Base-by-base conservation (phyloP, 2,113 vertebrate genomes). In the Pungitius pungitius region DNA sequence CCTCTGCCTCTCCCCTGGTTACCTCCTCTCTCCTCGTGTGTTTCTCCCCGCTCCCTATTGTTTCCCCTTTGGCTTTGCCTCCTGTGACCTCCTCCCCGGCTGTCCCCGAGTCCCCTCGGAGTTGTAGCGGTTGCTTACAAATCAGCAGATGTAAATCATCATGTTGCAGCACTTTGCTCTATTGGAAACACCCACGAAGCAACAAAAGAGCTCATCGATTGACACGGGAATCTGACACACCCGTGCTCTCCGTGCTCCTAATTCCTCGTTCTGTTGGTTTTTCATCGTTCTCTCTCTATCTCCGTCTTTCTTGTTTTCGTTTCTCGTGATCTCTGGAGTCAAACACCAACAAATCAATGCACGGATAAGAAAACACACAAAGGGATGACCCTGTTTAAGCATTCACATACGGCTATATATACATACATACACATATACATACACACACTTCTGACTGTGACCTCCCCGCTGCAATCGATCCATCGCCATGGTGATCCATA, bases 181-280 rank as follows among this genome's bases (percentile, higher is more conserved):
- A 82, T 84, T 83, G 78, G 71, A 69, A 79, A 82, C 77, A 82
- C 73, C 59, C 72, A 70, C 74, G 75, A 62, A 73, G 83, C 49
- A 80, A 86, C 86, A 88, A 87, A 87, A 86, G 78, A 82, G 78
- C 69, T 70, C 80, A 91, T 90, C 24, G 80, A 91, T 91, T 86
- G 74, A 63, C 55, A 62, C 83, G 73, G 77, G 78, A 88, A 87
- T 82, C 78, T 81, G 80, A 86, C 82, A 74, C 70, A 76, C 33
- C 65, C 52, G 0, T 35, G 3, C 70, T 77, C 45, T 67, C 6
- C 2, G 55, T 68, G 30, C 76, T 65, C 51, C 77, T 85, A 74
- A 81, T 71, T 54, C 51, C 51, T 54, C 12, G 24, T 52, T 52
- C 49, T 13, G 49, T 24, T 54, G 75, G 83, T 24, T 80, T 58